Evolutionary conservation across 2,797 vertebrate species (phyloP).

Genomic region (Sylvia borin): DNA sequence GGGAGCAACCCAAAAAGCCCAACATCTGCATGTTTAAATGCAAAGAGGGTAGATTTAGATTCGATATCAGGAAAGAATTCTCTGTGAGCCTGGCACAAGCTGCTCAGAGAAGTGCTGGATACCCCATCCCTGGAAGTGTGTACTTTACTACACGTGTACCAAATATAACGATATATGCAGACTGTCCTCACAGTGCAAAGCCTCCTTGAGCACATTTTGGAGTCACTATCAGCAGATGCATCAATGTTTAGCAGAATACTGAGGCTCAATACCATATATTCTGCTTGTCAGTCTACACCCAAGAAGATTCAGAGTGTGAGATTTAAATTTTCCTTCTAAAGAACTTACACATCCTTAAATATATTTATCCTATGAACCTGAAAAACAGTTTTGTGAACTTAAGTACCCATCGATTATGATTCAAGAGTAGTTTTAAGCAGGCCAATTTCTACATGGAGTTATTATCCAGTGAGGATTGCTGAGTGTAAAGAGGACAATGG

Average conservation of each 20-base stretch:
- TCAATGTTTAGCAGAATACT: not conserved
- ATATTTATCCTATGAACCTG: not conserved
- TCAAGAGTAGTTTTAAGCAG: not conserved
- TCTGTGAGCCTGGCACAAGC: not conserved
- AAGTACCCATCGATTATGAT: not conserved
- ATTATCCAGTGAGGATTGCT: constrained; percentile 3
- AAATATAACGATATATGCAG: accelerated
- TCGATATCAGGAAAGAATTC: not conserved
- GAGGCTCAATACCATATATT: not conserved
- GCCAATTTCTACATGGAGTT: not conserved
- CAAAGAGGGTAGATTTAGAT: not conserved
- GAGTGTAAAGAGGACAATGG: constrained; percentile 60
- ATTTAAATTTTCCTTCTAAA: not conserved
- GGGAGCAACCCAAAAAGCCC: not conserved
- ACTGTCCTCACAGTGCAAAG: accelerated
- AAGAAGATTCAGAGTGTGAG: not conserved
- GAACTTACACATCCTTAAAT: not conserved
- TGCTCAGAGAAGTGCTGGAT: not conserved
- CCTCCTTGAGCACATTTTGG: not conserved
- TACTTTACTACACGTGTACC: not conserved
- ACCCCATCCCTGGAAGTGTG: not conserved
- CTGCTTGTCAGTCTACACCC: not conserved
- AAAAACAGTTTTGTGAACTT: not conserved
- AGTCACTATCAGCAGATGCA: not conserved
- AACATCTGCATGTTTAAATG: not conserved